Evolutionary conservation across 2,888 invertebrate genomes (phyloP).

Genomic region (Calameuta pallipes): DNA sequence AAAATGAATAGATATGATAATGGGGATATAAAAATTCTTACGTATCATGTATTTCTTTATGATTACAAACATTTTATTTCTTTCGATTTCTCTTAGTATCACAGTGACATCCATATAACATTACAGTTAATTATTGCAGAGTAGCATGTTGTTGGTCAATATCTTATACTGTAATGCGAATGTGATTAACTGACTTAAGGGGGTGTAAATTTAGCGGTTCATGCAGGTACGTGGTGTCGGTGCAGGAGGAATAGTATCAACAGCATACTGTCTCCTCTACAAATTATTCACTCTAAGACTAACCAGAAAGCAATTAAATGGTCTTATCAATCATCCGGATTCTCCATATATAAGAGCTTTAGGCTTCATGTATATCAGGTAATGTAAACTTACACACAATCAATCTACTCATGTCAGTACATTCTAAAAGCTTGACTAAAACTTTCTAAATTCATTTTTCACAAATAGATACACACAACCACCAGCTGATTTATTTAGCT

Average conservation of each 20-base stretch:
- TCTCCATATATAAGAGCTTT: slow-evolving; percentile 97
- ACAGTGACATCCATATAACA: slow-evolving; percentile 25
- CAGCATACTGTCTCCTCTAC: slow-evolving; percentile 98
- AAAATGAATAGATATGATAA: not conserved
- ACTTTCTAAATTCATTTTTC: not conserved
- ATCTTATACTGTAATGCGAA: slow-evolving; percentile 43
- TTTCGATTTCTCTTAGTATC: slow-evolving; percentile 1
- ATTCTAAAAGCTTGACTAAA: not conserved
- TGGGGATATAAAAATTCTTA: not conserved
- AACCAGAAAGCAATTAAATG: slow-evolving; percentile 97
- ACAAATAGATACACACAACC: slow-evolving; percentile 93
- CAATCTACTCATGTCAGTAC: not conserved
- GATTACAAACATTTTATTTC: not conserved
- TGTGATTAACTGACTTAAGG: slow-evolving; percentile 41
- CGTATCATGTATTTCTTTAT: not conserved
- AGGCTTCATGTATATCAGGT: slow-evolving; percentile 85
- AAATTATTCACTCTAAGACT: slow-evolving; percentile 96
- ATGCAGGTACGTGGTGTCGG: slow-evolving; percentile 95
- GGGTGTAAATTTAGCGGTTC: slow-evolving; percentile 54
- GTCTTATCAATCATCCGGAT: slow-evolving; percentile 93
- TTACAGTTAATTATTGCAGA: slow-evolving; percentile 41
- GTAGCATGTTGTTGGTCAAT: slow-evolving; percentile 47
- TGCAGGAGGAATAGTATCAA: slow-evolving; percentile 99
- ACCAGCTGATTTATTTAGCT: slow-evolving; percentile 93
- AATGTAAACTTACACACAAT: slow-evolving; percentile 36